These are phyloP conservation scores for Apotomis capreana DNA, from an alignment of 2,888 invertebrate genomes.

Conservation along the genomic window DNA sequence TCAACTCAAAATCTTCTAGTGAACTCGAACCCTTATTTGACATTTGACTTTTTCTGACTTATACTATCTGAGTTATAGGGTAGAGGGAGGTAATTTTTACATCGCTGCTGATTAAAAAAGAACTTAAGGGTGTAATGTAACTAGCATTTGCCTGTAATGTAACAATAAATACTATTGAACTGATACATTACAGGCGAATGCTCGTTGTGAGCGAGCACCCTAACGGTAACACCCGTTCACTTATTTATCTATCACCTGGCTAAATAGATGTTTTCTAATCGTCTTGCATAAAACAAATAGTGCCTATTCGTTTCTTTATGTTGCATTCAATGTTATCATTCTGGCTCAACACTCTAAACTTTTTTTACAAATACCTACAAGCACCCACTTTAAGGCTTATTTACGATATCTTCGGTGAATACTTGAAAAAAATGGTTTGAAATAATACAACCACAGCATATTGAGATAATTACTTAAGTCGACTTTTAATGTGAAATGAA, in stretches of 20 bases:
- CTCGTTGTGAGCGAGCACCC: no score
- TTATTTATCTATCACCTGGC: conserved; percentile 13
- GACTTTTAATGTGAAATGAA: no score
- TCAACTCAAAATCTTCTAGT: conserved; percentile 6
- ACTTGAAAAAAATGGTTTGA: no score
- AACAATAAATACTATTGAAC: no score
- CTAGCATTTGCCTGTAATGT: no score
- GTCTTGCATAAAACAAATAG: conserved; percentile 1
- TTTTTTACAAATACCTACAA: no score
- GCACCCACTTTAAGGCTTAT: no score
- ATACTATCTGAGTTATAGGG: neutral
- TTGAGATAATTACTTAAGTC: no score
- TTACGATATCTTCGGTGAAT: no score
- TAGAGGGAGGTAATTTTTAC: neutral
- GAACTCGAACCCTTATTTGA: neutral
- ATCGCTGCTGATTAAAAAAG: neutral
- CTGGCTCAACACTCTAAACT: no score
- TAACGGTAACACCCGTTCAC: neutral
- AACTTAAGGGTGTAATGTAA: neutral
- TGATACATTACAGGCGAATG: no score
- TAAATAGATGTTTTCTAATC: conserved; percentile 20
- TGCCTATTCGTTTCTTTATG: conserved; percentile 16
- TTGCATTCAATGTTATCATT: conserved; percentile 2
- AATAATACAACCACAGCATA: no score
- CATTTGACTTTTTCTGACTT: conserved; percentile 3